phyloP scores from a whole-genome alignment of 2,113 vertebrate species.

The Myxocyprinus asiaticus region DNA sequence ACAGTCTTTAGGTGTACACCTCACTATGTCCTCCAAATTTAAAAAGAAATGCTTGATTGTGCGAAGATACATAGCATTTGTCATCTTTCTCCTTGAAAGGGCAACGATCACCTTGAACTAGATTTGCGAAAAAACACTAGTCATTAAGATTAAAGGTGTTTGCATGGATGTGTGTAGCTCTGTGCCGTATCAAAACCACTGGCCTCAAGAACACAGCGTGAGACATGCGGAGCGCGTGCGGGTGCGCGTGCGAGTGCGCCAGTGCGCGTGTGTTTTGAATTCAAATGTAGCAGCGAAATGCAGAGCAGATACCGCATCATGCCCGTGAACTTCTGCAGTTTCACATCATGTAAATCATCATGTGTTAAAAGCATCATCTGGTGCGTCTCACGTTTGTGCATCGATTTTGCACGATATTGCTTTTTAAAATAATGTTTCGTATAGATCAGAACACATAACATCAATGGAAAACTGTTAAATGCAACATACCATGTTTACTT shows the following conservation, averaged over 20 bases:
- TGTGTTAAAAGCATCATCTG: slow-evolving; percentile 18
- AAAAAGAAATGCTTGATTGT: not conserved
- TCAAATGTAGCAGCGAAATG: slow-evolving; percentile 76
- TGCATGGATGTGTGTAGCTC: not conserved
- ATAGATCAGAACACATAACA: not conserved
- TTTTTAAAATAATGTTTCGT: not conserved
- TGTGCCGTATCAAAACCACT: slow-evolving; percentile 52
- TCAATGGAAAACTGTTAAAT: slow-evolving; percentile 38
- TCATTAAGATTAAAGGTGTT: not conserved
- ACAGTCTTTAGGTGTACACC: not conserved
- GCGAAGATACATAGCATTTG: not conserved
- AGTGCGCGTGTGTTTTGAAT: slow-evolving; percentile 79
- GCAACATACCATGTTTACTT: slow-evolving; percentile 98
- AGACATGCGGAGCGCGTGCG: slow-evolving; percentile 54
- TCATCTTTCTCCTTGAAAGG: slow-evolving; percentile 50
- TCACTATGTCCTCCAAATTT: not conserved
- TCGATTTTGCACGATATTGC: no score
- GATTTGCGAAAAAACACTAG: slow-evolving; percentile 16
- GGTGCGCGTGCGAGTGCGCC: slow-evolving; percentile 58
- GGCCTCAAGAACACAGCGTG: slow-evolving; percentile 57
- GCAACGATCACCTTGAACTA: slow-evolving; percentile 56
- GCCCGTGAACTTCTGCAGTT: slow-evolving; percentile 63
- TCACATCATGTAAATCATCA: slow-evolving; percentile 24
- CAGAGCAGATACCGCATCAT: slow-evolving; percentile 65
- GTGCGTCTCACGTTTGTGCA: not conserved